A percentile compares a stretch with the other conserved stretches of the same genome.
These are phyloP conservation scores for Scopus umbretta DNA, from an alignment of 2,113 vertebrate species.

Conservation along the genomic window DNA sequence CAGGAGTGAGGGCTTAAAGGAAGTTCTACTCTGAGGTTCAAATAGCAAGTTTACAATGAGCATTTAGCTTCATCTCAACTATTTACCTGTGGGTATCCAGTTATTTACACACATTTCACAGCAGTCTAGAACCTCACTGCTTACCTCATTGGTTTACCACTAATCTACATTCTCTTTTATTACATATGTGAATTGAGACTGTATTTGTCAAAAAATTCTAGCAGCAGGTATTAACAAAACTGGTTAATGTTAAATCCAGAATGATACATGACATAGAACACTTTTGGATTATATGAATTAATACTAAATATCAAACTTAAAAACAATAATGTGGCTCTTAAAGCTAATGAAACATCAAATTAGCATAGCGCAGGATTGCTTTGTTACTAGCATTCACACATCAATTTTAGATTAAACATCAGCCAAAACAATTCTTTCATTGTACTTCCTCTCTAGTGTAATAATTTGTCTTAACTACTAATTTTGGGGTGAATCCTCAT, in stretches of 20 bases:
- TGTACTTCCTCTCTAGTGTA: not conserved
- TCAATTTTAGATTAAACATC: not conserved
- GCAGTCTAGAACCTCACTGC: not conserved
- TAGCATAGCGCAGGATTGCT: rapidly evolving
- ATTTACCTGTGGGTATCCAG: not conserved
- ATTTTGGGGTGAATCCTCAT: not conserved
- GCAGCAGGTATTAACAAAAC: not conserved
- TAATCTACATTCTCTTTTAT: not conserved
- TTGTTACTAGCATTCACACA: not conserved
- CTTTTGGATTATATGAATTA: not conserved
- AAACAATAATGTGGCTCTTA: not conserved
- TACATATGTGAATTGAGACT: not conserved
- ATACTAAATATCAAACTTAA: not conserved
- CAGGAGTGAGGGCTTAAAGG: not conserved
- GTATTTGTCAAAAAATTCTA: not conserved
- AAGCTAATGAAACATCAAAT: not conserved
- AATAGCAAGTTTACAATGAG: not conserved
- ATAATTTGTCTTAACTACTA: not conserved
- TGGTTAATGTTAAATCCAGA: not conserved
- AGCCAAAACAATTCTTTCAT: not conserved
- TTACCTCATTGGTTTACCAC: not conserved
- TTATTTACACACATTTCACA: not conserved
- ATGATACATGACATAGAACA: not conserved
- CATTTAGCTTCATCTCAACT: not conserved
- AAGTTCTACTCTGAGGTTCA: not conserved